Base-by-base conservation (phyloP, 2,888 invertebrate species). In the Cryptocheilus praepositus region DNA sequence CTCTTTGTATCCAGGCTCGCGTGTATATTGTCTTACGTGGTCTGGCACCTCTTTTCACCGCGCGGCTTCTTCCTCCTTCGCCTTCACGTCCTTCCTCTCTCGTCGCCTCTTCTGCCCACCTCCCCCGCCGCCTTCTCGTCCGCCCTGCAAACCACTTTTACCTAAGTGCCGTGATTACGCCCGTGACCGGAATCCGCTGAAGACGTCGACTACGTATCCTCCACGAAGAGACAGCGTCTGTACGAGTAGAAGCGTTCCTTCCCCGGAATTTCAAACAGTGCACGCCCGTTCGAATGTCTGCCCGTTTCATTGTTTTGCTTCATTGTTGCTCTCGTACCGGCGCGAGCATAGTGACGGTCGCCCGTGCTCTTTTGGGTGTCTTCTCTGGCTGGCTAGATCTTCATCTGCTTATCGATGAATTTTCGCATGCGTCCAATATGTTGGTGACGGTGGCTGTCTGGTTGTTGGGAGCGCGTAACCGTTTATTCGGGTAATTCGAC, bases 111-210 rank as follows among this genome's bases (percentile, higher is more conserved):
- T n/a, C n/a, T n/a, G n/a, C n/a, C n/a, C n/a, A n/a, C n/a, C n/a
- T 49, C 52, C 18, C 11, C 53, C 15, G 18, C 36, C 62, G n/a
- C 25, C 25, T 25, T 2, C 49, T 28, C 60, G 46, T 43, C 44
- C 21, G 43, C 15, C 13, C 22, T 43, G 62, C 56, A 18, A 45
- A 51, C 64, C 65, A 61, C 65, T 61, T 61, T 69, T 60, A 75
- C 61, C 62, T 61, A 67, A 67, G 70, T 68, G 70, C 45, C 73
- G 55, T 62, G 72, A 67, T 63, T 65, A 59, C 67, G 45, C 57
- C 64, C 75, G 75, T 76, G 75, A 76, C 76, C 44, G 59, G 72
- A 72, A 76, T 76, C 55, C 55, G 25, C 49, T 43, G 43, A 49
- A 36, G 51, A 36, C 36, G 36, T 36, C 49, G 19, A 52, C 46